Conservation (phyloP, 1,140 invertebrate species). For the Oreohelix idahoensis region DNA sequence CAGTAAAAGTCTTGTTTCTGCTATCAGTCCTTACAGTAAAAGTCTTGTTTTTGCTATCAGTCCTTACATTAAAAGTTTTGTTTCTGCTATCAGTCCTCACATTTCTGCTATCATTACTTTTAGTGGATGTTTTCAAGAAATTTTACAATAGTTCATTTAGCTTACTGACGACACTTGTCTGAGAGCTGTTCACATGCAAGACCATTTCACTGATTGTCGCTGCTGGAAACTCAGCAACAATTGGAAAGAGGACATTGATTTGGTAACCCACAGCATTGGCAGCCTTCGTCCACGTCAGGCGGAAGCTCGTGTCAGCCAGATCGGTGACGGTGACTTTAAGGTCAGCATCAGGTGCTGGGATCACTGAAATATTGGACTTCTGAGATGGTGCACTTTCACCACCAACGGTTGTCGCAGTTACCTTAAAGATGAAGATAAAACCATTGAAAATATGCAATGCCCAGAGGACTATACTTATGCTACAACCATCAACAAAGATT, state of each 20-base stretch:
- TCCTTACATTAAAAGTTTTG: no score
- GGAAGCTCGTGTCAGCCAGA: neutral
- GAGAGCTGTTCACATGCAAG: neutral
- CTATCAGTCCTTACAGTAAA: no score
- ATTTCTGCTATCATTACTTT: no score
- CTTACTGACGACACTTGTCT: slow-evolving; percentile 3
- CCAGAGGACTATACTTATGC: no score
- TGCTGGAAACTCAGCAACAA: neutral
- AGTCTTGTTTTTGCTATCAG: no score
- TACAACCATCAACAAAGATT: no score
- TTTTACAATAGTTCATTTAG: neutral
- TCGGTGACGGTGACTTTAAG: neutral
- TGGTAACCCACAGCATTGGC: neutral
- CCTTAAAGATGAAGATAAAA: no score
- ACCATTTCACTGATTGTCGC: neutral
- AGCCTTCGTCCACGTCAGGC: neutral
- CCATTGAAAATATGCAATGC: no score
- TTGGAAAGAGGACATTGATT: neutral
- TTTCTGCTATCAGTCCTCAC: no score
- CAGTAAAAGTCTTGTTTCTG: no score
- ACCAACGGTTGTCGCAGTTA: neutral
- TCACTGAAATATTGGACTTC: neutral
- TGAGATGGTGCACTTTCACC: neutral
- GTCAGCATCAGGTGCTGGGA: neutral
- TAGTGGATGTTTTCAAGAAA: no score